Evolutionary conservation across 23 tunicate genomes (phyloP).

Genomic region (Trididemnum clinides): DNA sequence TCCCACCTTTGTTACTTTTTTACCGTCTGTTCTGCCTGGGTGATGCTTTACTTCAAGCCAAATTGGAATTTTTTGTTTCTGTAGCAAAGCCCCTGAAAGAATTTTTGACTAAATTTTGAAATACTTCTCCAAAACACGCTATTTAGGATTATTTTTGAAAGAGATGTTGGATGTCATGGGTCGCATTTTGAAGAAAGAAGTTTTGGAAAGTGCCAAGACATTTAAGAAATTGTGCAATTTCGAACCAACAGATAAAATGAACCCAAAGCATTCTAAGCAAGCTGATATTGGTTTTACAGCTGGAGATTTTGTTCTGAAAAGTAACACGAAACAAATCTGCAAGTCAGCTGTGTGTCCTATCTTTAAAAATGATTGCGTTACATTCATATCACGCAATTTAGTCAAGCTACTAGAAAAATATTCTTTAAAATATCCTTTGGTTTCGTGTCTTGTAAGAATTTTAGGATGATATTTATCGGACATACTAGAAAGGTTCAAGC

Average conservation of each 20-base stretch:
- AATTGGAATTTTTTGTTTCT: constrained; percentile 18
- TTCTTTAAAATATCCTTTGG: constrained; percentile 14
- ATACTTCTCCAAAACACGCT: not conserved
- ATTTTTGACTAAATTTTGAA: constrained; percentile 13
- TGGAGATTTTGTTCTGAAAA: not conserved
- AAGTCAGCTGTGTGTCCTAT: not conserved
- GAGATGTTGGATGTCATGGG: not conserved
- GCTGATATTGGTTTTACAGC: constrained; percentile 7
- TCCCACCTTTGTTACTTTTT: no score
- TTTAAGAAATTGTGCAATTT: not conserved
- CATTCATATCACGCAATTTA: not conserved
- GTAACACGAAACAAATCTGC: not conserved
- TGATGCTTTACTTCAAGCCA: not conserved
- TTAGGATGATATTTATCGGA: no score
- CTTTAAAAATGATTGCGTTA: not conserved
- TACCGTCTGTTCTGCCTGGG: no score
- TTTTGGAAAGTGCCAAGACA: constrained; percentile 1
- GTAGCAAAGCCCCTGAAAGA: constrained; percentile 17
- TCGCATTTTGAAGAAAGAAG: not conserved
- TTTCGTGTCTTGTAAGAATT: not conserved
- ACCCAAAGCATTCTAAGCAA: constrained; percentile 1
- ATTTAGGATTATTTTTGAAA: not conserved
- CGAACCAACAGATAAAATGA: not conserved
- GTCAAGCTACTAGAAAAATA: not conserved
- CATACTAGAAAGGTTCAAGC: no score